Base-by-base conservation (phyloP, 1,140 invertebrate genomes). In the Hyles euphorbiae region DNA sequence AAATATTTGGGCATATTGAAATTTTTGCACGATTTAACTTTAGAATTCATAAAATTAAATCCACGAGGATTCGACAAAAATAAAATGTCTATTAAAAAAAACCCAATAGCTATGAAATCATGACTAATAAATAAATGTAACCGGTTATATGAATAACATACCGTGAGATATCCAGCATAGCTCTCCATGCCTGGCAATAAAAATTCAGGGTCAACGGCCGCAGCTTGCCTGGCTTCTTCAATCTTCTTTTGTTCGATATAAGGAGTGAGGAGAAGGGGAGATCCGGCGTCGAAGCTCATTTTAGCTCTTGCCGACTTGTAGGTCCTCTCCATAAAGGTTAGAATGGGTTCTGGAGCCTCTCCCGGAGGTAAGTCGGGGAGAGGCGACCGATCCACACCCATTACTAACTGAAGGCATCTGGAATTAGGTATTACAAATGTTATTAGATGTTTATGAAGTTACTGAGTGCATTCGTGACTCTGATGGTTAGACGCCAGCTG, bases 161-260 rank as follows among this genome's bases (percentile, higher is more conserved):
- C 85, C 8, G 83, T 88, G 49, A 88, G 71, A 66, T 89, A 90
- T 34, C 88, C 88, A 40, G 87, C 77, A 59, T 88, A 88, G 61
- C 87, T 89, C 11, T 85, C 78, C 69, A 87, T 78, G 47, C 67
- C 80, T 10, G 83, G 85, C 6, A 86, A 50, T 12, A 88, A 47
- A 56, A 81, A 78, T 0, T 82, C 78, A 0, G 81, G 67, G 50
- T 88, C 78, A 0, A 90, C 87, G n/a, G 63, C 69, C 0, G 89
- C 85, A 3, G 80, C 81, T 47, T 78, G 69, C 58, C 80, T 76
- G 0, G 82, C 89, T 47, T 88, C 83, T 44, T 84, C 70, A 3
- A 88, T 34, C 34, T 78, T 76, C n/a, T 81, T 82, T 5, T 73
- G 63, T 36, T 86, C 80, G 32, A 90, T 83, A 12, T 78, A 72